Base-by-base conservation (phyloP, 2,797 vertebrate genomes). In the Spinus olivaceus region DNA sequence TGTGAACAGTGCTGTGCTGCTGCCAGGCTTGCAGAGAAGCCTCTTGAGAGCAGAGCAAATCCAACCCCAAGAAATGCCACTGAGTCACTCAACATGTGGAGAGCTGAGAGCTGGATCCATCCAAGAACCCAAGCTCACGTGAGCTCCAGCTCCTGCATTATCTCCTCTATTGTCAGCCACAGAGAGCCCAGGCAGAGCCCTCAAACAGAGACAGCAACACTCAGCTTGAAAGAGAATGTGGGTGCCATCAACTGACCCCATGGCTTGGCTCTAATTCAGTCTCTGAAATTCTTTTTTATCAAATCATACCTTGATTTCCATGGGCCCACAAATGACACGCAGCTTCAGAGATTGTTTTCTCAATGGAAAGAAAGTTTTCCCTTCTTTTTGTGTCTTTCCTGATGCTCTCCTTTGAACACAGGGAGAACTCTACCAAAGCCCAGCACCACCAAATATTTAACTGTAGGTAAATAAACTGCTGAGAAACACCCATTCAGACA, bases 321-420 rank as follows among this genome's bases (percentile, higher is more conserved):
- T 1, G 1, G 28, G 16, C 10, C 17, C 23, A 46, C 17, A 64
- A 44, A 51, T 0, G 5, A 30, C 60, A 19, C 0, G 13, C 24
- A 63, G 25, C 41, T 53, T 50, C 15, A 15, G 21, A 46, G 28
- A n/a, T 15, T n/a, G 11, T 17, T 79, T 74, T 22, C 46, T 28
- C 22, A 37, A 44, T 2, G 20, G 16, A 46, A 81, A 51, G 19
- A 27, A 21, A 60, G 2, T 14, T 39, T 63, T 19, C 35, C 11
- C 23, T 41, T 49, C 30, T 53, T 67, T 37, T 12, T 50, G 8
- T 28, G 12, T 10, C 10, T 15, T 44, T 81, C 21, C 46, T 67
- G 23, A 4, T 78, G 49, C 47, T 82, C 22, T 53, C 33, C 49
- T 64, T 4, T 46, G 50, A 71, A 49, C 6, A 27, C 4, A 25